Evolutionary conservation across 1,140 invertebrate species (phyloP).

Genomic region (Acyrthosiphon pisum): DNA sequence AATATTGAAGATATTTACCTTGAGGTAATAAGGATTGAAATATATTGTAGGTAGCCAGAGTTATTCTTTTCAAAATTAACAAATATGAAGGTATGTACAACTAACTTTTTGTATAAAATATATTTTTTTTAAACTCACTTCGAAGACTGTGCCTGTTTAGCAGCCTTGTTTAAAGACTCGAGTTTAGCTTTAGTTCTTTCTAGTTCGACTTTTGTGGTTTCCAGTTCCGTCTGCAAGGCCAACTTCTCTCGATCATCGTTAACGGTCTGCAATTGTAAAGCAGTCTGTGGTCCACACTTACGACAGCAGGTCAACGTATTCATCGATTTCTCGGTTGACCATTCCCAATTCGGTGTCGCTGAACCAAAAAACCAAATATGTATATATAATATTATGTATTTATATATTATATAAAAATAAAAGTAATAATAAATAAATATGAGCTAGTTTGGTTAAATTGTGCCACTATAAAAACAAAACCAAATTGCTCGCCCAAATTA

Average conservation of each 20-base stretch:
- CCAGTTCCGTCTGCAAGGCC: slow-evolving; percentile 64
- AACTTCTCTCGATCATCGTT: slow-evolving; percentile 61
- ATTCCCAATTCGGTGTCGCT: slow-evolving; percentile 58
- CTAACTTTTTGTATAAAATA: not conserved
- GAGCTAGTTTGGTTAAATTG: not conserved
- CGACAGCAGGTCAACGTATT: slow-evolving; percentile 60
- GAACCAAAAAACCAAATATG: slow-evolving; percentile 1
- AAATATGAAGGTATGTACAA: not conserved
- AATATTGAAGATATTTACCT: not conserved
- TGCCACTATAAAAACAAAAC: slow-evolving; percentile 18
- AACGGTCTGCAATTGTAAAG: slow-evolving; percentile 58
- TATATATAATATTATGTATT: not conserved
- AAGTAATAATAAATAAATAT: slow-evolving; percentile 21
- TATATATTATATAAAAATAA: not conserved
- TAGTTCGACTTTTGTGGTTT: slow-evolving; percentile 66
- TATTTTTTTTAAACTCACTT: slow-evolving; percentile 51
- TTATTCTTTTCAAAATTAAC: not conserved
- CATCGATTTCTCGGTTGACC: slow-evolving; percentile 58
- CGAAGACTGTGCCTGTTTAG: slow-evolving; percentile 42
- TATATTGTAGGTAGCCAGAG: not conserved
- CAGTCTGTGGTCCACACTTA: slow-evolving; percentile 60
- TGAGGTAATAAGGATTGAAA: not conserved
- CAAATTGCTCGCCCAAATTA: slow-evolving; percentile 17
- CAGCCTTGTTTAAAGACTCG: slow-evolving; percentile 61
- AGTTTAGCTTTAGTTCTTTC: slow-evolving; percentile 65